These are phyloP conservation scores for Melanostigma gelatinosum DNA, from an alignment of 2,113 vertebrate species.

Conservation along the genomic window DNA sequence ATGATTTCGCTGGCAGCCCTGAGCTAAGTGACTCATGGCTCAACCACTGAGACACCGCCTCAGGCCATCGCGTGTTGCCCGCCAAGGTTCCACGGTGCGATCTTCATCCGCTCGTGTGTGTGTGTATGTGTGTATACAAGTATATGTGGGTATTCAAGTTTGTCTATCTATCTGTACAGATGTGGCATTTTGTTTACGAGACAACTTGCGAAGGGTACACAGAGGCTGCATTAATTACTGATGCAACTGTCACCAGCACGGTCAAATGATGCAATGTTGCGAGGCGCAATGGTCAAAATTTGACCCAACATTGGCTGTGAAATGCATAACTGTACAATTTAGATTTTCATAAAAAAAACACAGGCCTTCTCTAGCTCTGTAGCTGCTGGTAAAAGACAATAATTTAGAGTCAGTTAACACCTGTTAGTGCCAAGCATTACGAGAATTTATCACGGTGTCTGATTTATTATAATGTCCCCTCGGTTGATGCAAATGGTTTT, in stretches of 20 bases:
- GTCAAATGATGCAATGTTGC: not conserved
- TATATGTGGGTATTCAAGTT: conserved; percentile 17
- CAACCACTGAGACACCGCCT: conserved; percentile 68
- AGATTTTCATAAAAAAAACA: conserved; percentile 22
- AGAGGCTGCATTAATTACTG: not conserved
- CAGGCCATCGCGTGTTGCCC: conserved; percentile 74
- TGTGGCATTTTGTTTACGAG: not conserved
- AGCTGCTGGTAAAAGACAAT: conserved; percentile 49
- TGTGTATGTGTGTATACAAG: conserved; percentile 20
- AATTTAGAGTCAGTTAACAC: conserved; percentile 59
- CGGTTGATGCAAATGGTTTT: conserved; percentile 76
- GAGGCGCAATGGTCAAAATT: not conserved
- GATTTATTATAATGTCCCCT: conserved; percentile 73
- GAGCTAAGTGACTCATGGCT: conserved; percentile 68
- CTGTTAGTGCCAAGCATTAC: conserved; percentile 58
- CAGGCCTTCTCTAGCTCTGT: conserved; percentile 30
- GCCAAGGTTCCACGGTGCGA: conserved; percentile 60
- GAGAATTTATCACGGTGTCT: conserved; percentile 67
- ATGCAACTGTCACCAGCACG: not conserved
- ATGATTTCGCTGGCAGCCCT: conserved; percentile 55
- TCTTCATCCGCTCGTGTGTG: conserved; percentile 45
- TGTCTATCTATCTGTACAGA: conserved; percentile 1
- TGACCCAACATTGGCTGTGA: not conserved
- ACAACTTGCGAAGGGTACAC: not conserved
- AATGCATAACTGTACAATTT: conserved; percentile 5